A percentile compares a stretch with the other conserved stretches of the same genome.
Conservation (phyloP, 2,888 invertebrate species). For the Tanytarsus gracilentus region DNA sequence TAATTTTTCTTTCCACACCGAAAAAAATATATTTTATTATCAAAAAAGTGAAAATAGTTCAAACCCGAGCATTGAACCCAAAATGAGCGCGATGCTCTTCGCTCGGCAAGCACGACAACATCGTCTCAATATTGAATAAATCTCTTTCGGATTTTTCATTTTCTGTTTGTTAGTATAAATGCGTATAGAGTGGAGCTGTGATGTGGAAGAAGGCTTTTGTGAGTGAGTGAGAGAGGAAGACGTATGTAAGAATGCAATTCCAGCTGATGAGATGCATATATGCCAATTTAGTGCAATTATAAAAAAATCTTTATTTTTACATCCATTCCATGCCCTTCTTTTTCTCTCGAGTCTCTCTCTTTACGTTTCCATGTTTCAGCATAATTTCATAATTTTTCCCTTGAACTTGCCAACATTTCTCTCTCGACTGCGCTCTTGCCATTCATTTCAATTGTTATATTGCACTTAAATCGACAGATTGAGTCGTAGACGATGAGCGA, state of each 20-base stretch:
- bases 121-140: background rate
- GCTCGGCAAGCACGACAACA: too few species aligned
- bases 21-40: background rate
- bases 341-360: background rate
- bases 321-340: slow-evolving; percentile 7
- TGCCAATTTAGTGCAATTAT: slow-evolving; percentile 23
- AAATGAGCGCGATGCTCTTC: background rate
- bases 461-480: slow-evolving; percentile 4
- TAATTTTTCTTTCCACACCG: slow-evolving; percentile 1
- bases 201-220: background rate
- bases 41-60: slow-evolving; percentile 15
- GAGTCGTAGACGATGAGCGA: slow-evolving; percentile 1
- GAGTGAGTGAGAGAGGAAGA: too few species aligned
- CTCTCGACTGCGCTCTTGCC: background rate
- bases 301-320: background rate
- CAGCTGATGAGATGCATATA: slow-evolving; percentile 4
- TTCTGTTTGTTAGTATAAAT: background rate
- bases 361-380: slow-evolving; percentile 13
- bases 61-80: slow-evolving; percentile 8
- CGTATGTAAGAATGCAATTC: slow-evolving; percentile 10
- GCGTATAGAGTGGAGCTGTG: background rate
- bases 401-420: slow-evolving; percentile 10
- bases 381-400: slow-evolving; percentile 16
- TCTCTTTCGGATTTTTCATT: slow-evolving; percentile 1
- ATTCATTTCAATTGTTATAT: slow-evolving; percentile 4